Conservation (phyloP, 2,888 invertebrate species). For the Xestia ashworthii region DNA sequence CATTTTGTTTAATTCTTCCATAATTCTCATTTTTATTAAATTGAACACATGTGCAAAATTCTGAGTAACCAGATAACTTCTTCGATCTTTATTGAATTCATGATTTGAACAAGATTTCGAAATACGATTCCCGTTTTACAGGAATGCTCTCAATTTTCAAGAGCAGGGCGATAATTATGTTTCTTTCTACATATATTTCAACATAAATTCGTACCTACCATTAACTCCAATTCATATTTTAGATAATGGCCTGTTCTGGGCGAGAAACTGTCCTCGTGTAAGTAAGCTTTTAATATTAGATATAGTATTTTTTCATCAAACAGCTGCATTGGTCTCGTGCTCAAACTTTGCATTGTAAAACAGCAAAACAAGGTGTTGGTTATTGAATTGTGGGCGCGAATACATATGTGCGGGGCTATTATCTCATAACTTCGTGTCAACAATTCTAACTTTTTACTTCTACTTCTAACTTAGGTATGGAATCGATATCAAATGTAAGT, state of each 20-base stretch:
- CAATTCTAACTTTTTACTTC: slow-evolving; percentile 30
- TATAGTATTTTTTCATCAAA: slow-evolving; percentile 25
- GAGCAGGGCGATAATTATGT: not conserved
- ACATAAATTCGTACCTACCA: not conserved
- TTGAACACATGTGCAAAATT: not conserved
- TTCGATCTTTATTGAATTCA: not conserved
- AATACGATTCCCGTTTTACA: not conserved
- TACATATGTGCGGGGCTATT: slow-evolving; percentile 25
- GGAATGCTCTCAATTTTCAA: not conserved
- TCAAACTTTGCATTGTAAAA: slow-evolving; percentile 29
- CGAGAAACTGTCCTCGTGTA: slow-evolving; percentile 2
- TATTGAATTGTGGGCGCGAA: slow-evolving; percentile 30
- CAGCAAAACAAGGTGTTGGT: slow-evolving; percentile 42
- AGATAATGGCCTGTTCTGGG: not conserved
- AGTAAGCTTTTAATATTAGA: slow-evolving; percentile 3
- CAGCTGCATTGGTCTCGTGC: slow-evolving; percentile 45
- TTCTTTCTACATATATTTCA: not conserved
- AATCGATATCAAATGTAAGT: slow-evolving; percentile 21
- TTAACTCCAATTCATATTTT: not conserved
- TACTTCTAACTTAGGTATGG: slow-evolving; percentile 6
- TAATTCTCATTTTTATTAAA: not conserved
- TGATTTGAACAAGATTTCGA: not conserved
- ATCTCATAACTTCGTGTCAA: slow-evolving; percentile 47
- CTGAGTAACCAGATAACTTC: not conserved
- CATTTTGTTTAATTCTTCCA: not conserved